Percentiles rank a stretch among this genome's conserved stretches.
These are phyloP conservation scores for Monomorium pharaonis DNA, from an alignment of 1,140 invertebrate species.

Conservation along the genomic window DNA sequence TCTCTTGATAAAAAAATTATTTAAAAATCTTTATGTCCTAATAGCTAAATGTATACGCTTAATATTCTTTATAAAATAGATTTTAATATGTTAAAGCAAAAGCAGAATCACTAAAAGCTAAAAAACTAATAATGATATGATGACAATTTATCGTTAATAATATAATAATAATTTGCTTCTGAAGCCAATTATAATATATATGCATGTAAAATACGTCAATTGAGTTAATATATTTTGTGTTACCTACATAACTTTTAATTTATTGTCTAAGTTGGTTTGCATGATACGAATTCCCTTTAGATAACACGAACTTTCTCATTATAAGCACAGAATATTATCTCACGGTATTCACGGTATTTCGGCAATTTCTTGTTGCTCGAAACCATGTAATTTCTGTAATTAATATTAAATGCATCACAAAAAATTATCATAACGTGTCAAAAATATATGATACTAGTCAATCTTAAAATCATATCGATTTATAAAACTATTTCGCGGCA, in stretches of 20 bases:
- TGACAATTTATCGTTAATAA: neutral
- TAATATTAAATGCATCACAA: neutral
- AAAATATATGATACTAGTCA: neutral
- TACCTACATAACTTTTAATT: slow-evolving; percentile 39
- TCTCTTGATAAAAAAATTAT: neutral
- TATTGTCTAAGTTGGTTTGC: slow-evolving; percentile 39
- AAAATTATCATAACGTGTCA: neutral
- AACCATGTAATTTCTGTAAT: slow-evolving; percentile 28
- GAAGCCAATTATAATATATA: neutral
- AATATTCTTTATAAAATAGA: neutral
- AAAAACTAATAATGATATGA: neutral
- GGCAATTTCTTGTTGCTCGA: slow-evolving; percentile 29
- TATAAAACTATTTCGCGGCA: neutral
- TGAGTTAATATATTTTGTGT: slow-evolving; percentile 23
- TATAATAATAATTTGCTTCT: neutral
- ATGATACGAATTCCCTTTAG: slow-evolving; percentile 34
- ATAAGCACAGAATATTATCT: slow-evolving; percentile 47
- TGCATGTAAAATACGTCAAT: neutral
- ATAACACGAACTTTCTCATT: slow-evolving; percentile 50
- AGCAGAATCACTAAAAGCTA: neutral
- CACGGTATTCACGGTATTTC: slow-evolving; percentile 29
- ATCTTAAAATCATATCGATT: neutral
- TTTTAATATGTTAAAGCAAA: neutral
- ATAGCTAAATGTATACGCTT: neutral
- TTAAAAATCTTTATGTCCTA: neutral